Evolutionary conservation across 2,113 vertebrate genomes (phyloP), one percentile per base, ranked within the genome.

Genomic region (Phrynosoma blainvillii): DNA sequence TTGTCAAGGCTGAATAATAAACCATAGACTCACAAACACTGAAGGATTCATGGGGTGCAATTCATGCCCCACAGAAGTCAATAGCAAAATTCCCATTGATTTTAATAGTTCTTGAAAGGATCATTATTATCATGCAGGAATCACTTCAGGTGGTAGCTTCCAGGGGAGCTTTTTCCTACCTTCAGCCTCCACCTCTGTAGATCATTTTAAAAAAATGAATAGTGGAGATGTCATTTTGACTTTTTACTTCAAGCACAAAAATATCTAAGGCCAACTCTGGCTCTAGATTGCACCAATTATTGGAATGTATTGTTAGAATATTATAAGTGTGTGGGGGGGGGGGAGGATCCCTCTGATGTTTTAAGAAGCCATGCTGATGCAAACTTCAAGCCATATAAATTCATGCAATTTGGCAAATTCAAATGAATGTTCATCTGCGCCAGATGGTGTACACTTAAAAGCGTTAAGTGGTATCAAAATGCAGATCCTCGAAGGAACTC

Each of bases 211-310:
- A 11, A 47, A 74, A 87, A 56, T 30, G 4, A 42, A 8, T 16
- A 71, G 56, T 14, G 4, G 12, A 75, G 73, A n/a, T 42, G 36
- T n/a, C 16, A 40, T 73, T 87, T 87, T 42, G 16, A 80, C 52
- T 47, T 81, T 81, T 82, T 71, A 14, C 13, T 59, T 87, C 78
- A 73, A 80, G 47, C 66, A 56, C 78, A 87, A 87, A 73, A 40
- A 59, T 40, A 73, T 73, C 32, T 20, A 80, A 87, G 68, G 66
- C 74, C 70, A 75, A 25, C 11, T 36, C 59, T 75, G 14, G 10
- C 71, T 54, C 27, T 3, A 76, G 30, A 47, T 47, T 42, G 30
- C 21, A 11, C 21, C 21, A 2, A 59, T 70, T 71, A 40, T 20
- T 80, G 85, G 21, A 73, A 13, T 20, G 68, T 20, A 56, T 73